Conservation (phyloP, 1,140 invertebrate genomes). For the Drosophila paulistorum region DNA sequence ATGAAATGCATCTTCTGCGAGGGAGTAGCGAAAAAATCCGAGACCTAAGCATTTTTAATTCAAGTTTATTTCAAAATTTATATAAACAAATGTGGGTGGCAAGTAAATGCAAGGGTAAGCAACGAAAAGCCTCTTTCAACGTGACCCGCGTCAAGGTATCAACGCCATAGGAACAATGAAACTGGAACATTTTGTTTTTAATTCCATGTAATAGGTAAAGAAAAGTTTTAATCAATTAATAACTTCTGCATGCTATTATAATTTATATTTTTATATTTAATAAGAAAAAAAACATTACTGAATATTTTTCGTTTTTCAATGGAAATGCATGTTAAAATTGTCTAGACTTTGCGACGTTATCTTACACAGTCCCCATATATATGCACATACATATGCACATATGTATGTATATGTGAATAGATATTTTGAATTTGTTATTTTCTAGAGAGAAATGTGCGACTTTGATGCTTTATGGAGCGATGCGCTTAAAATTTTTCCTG, state of each 20-base stretch:
- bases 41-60: conserved; percentile 46
- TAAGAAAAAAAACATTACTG: no score
- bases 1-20: conserved; percentile 51
- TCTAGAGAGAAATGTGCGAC: conserved; percentile 42
- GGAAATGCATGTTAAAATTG: background rate
- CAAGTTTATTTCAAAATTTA: conserved; percentile 24
- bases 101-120: background rate
- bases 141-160: conserved; percentile 4
- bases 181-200: background rate
- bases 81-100: conserved; percentile 12
- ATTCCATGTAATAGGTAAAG: no score
- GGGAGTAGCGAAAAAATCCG: conserved; percentile 27
- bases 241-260: no score
- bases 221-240: no score
- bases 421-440: conserved; percentile 19
- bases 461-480: conserved; percentile 56
- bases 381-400: background rate
- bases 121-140: conserved; percentile 10
- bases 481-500: conserved; percentile 62
- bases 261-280: no score
- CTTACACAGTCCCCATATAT: background rate
- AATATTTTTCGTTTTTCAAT: no score
- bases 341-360: background rate
- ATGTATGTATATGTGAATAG: background rate
- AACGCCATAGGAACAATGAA: background rate